Percentiles rank a stretch among this genome's conserved stretches.
These are phyloP conservation scores for Apteryx mantelli DNA, from an alignment of 2,113 vertebrate species.

Conservation along the genomic window DNA sequence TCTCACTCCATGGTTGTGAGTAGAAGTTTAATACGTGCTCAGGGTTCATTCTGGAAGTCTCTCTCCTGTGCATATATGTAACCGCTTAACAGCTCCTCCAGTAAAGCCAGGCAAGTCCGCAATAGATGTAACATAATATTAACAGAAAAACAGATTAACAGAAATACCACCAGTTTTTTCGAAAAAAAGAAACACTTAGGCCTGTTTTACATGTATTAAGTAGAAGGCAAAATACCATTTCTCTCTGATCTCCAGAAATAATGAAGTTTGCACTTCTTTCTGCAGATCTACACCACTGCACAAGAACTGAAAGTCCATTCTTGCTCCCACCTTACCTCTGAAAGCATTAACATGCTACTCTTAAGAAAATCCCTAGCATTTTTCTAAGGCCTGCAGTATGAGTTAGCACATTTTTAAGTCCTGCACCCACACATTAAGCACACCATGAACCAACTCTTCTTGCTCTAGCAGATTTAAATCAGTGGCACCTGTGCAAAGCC, in stretches of 20 bases:
- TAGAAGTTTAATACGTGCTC: background rate
- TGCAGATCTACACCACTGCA: background rate
- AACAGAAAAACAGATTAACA: background rate
- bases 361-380: background rate
- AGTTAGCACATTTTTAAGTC: background rate
- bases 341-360: background rate
- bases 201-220: background rate
- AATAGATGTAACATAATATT: background rate
- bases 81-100: background rate
- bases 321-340: accelerated
- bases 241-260: background rate
- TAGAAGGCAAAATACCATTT: background rate
- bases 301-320: background rate
- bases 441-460: background rate
- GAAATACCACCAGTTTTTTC: accelerated
- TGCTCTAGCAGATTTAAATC: background rate
- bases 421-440: accelerated
- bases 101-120: background rate
- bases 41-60: background rate
- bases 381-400: background rate
- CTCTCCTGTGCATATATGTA: background rate
- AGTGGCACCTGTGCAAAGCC: background rate
- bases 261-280: background rate
- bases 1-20: background rate
- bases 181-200: background rate